Evolutionary conservation across 2,797 vertebrate species (phyloP), one percentile per base, ranked within the genome.

Genomic region (Intellagama lesueurii): DNA sequence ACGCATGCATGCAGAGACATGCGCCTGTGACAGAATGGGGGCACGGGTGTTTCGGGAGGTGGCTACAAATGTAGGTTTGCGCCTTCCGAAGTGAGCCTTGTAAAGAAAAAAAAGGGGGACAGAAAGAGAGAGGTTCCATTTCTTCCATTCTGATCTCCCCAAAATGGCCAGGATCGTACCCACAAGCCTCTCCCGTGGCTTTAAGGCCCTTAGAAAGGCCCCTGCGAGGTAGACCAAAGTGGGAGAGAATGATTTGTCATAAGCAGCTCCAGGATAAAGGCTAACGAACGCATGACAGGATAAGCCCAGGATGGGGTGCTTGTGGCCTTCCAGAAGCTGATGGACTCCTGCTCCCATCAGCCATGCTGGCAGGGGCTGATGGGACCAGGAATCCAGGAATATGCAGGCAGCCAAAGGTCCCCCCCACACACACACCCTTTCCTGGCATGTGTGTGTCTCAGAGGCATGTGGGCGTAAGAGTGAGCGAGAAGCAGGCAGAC

Each of bases 21-120:
- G 78, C 14, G 7, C 7, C 16, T 69, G n/a, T 82, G 88, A 82
- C 70, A 82, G 84, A 86, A 90, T 26, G 60, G 47, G 85, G 72
- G 9, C 79, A 77, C 35, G 1, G 24, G 26, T 24, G 2, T 24
- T 16, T 56, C 75, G 24, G 83, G 75, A 86, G 35, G 68, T 73
- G 52, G 64, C 78, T 28, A 24, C 22, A 7, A 69, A 79, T 22
- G 8, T 69, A 44, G 26, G 35, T 66, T 35, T 89, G 79, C 24
- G 35, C 35, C 35, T 47, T 26, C 14, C 19, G 7, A 6, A 44
- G 79, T 47, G 52, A 81, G 69, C 79, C 26, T 32, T 49, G 76
- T 7, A 0, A 35, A 52, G 26, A 47, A 83, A 35, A 17, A 22
- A 28, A 32, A 28, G 30, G 28, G 66, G 19, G 82, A 35, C 16